Evolutionary conservation across 2,888 invertebrate species (phyloP), one percentile per base, ranked within the genome.

Genomic region (Hofmannophila pseudospretella): DNA sequence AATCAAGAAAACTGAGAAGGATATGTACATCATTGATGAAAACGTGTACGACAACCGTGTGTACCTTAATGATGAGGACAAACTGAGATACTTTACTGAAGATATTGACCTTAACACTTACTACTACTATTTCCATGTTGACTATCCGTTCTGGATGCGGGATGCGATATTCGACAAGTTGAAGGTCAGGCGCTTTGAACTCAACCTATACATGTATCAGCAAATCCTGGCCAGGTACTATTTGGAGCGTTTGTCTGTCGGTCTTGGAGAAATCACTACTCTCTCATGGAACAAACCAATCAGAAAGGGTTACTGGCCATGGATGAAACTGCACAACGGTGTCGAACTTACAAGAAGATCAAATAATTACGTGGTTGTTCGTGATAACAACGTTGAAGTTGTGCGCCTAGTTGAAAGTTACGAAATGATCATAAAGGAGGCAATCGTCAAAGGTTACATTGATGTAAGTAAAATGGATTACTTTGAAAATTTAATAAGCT

Each of bases 101-200:
- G 92, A 92, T 53, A 87, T 91, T 49, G 91, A 89, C 39, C 75
- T 91, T 5, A 91, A 90, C 68, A 75, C 86, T 3, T 91, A 88
- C 65, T 90, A 91, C 63, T 89, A 88, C 67, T 89, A 88, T 68
- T 89, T 89, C 84, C 88, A 90, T 47, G 64, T 88, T 36, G 88
- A 89, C 45, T 88, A 79, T 54, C 91, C 91, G n/a, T 90, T 89
- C 82, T 91, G 90, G 89, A 80, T 91, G 84, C 84, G 78, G 28
- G 77, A 82, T 33, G 71, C 75, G 2, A 59, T 85, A 25, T 72
- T 69, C 33, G 67, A 72, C 51, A 77, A 77, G 44, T 58, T 61
- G 9, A 72, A 65, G 41, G 54, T 49, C 22, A 70, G 78, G 35
- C 88, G 89, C 32, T 89, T 87, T 35, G 90, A 90, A 60, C 64